A percentile compares a stretch with the other conserved stretches of the same genome.
These are phyloP conservation scores for Periophthalmus modestus DNA, from an alignment of 2,113 vertebrate species.

Conservation along the genomic window DNA sequence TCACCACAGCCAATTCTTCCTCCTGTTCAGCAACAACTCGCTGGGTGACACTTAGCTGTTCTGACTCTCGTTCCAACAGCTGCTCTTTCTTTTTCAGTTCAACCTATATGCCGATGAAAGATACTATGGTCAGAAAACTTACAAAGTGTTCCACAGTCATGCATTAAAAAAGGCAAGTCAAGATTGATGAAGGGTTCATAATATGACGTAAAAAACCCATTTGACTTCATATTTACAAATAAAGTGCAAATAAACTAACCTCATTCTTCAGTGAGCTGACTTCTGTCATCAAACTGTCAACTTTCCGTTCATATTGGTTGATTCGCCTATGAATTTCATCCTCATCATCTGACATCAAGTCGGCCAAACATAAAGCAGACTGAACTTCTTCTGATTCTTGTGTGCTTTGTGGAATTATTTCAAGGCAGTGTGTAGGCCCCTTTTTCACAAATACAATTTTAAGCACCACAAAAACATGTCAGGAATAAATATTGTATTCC, in stretches of 20 bases:
- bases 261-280: constrained; percentile 87
- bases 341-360: constrained; percentile 87
- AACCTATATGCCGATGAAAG: constrained; percentile 69
- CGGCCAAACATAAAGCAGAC: constrained; percentile 81
- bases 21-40: constrained; percentile 83
- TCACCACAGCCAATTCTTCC: constrained; percentile 83
- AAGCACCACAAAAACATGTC: neutral
- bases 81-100: constrained; percentile 78
- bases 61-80: constrained; percentile 45
- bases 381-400: constrained; percentile 69
- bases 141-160: neutral
- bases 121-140: neutral
- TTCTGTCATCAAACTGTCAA: constrained; percentile 84
- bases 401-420: constrained; percentile 75
- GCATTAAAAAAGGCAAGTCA: neutral
- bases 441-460: constrained; percentile 44
- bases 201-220: too few species aligned
- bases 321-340: constrained; percentile 80
- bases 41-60: constrained; percentile 78
- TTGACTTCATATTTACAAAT: too few species aligned
- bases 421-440: constrained; percentile 81
- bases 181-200: too few species aligned
- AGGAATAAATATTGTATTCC: neutral
- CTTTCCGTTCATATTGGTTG: constrained; percentile 87
- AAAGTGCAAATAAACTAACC: constrained; percentile 64